phyloP scores from a whole-genome alignment of 2,888 invertebrate species.

The Portevinia maculata region DNA sequence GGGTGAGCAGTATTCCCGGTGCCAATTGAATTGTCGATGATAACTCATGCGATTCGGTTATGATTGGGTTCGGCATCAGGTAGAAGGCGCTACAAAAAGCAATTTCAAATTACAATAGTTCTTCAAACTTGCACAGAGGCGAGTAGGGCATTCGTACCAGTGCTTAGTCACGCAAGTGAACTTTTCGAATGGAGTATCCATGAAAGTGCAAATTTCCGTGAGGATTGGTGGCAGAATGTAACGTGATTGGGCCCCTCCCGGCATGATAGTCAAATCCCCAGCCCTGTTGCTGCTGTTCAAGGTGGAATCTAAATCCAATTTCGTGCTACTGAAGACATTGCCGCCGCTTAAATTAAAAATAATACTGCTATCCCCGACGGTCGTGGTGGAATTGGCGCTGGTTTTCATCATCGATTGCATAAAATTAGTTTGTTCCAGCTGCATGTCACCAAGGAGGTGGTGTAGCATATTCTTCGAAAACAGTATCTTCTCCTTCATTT shows the following conservation, averaged over 20 bases:
- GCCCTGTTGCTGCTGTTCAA: slow-evolving; percentile 75
- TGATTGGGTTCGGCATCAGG: slow-evolving; percentile 80
- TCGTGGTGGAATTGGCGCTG: slow-evolving; percentile 52
- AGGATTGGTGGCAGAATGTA: slow-evolving; percentile 77
- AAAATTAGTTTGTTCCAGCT: slow-evolving; percentile 77
- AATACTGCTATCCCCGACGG: slow-evolving; percentile 73
- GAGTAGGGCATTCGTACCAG: slow-evolving; percentile 77
- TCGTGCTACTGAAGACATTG: slow-evolving; percentile 81
- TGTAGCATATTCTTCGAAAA: slow-evolving; percentile 80
- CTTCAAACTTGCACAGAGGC: not conserved
- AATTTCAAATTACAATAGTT: slow-evolving; percentile 34
- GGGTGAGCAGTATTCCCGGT: slow-evolving; percentile 80
- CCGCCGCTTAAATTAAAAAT: slow-evolving; percentile 77
- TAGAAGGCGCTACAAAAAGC: slow-evolving; percentile 77
- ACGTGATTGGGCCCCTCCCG: slow-evolving; percentile 49
- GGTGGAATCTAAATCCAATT: slow-evolving; percentile 80
- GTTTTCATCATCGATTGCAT: slow-evolving; percentile 78
- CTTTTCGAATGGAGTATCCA: slow-evolving; percentile 79
- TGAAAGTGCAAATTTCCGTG: slow-evolving; percentile 79
- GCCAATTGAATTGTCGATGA: slow-evolving; percentile 80
- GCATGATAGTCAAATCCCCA: slow-evolving; percentile 56
- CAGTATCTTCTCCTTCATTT: slow-evolving; percentile 81
- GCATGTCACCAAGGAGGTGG: slow-evolving; percentile 78
- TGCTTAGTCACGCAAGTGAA: slow-evolving; percentile 78
- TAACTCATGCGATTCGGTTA: slow-evolving; percentile 79